Percentiles rank a stretch among this genome's conserved stretches.
Conservation (phyloP, 2,888 invertebrate species). For the Phytoseiulus persimilis region DNA sequence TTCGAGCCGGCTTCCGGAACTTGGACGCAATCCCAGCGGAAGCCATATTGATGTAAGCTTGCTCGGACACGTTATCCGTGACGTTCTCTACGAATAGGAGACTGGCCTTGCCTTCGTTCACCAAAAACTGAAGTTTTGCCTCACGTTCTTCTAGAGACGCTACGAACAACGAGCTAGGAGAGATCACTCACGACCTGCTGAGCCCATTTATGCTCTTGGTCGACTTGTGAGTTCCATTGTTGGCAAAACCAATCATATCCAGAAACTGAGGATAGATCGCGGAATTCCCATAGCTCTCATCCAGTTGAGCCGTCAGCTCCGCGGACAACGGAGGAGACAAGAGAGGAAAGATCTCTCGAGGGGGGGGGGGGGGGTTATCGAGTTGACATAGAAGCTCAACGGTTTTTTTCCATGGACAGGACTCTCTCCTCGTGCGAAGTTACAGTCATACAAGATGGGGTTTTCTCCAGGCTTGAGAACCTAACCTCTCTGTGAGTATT, state of each 20-base stretch:
- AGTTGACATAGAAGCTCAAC: too few relatives aligned
- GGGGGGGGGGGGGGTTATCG: too few relatives aligned
- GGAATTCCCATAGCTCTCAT: too few relatives aligned
- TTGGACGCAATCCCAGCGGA: background rate
- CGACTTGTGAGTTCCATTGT: background rate
- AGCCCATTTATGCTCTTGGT: background rate
- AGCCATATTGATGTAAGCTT: background rate
- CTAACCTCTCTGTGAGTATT: slow-evolving; percentile 35
- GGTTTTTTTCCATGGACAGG: slow-evolving; percentile 20
- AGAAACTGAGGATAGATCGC: background rate
- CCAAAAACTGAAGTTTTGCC: too few relatives aligned
- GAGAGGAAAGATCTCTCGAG: too few relatives aligned
- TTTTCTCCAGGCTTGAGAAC: slow-evolving; percentile 42
- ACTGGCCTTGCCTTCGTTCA: too few relatives aligned
- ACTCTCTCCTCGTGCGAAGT: slow-evolving; percentile 44
- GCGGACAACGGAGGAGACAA: too few relatives aligned
- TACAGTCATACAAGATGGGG: slow-evolving; percentile 41
- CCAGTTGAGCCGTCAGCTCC: too few relatives aligned
- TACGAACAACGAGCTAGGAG: background rate
- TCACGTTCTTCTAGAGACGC: background rate
- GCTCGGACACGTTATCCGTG: too few relatives aligned
- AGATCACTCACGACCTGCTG: background rate
- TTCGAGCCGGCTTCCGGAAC: background rate
- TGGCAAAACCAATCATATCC: background rate
- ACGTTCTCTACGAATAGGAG: too few relatives aligned